Conservation (phyloP, 2,888 invertebrate genomes). For the Bugula neritina region DNA sequence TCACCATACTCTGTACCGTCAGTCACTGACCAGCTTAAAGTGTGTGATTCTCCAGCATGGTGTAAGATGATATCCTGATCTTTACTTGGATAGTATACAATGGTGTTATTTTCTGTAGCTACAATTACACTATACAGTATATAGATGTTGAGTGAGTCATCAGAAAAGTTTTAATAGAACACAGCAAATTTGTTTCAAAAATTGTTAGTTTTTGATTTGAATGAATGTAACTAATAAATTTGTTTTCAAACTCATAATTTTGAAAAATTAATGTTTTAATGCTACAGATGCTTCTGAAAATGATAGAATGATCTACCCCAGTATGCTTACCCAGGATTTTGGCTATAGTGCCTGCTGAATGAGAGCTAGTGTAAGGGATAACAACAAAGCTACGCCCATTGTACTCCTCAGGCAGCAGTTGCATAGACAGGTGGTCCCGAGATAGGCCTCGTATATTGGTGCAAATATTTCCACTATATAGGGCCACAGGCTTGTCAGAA, state of each 20-base stretch:
- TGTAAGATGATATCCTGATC: not conserved
- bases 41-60: not conserved
- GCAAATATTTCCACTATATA: constrained; percentile 22
- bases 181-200: too few species aligned
- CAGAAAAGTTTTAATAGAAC: too few species aligned
- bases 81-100: constrained; percentile 9
- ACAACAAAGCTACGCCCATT: constrained; percentile 11
- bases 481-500: constrained; percentile 6
- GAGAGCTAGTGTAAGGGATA: not conserved
- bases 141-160: too few species aligned
- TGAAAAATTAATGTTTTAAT: too few species aligned
- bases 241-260: too few species aligned
- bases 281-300: too few species aligned
- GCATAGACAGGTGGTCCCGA: constrained; percentile 14
- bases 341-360: not conserved
- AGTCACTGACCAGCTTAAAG: not conserved
- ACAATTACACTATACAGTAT: not conserved
- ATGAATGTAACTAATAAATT: too few species aligned
- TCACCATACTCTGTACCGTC: too few species aligned
- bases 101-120: constrained; percentile 22
- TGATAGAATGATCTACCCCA: too few species aligned
- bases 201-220: too few species aligned
- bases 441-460: constrained; percentile 14
- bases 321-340: constrained; percentile 9
- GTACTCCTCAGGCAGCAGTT: constrained; percentile 18